A percentile compares a stretch with the other conserved stretches of the same genome.
These are phyloP conservation scores for Drosophila santomea DNA, from an alignment of 1,140 invertebrate species.

Conservation along the genomic window DNA sequence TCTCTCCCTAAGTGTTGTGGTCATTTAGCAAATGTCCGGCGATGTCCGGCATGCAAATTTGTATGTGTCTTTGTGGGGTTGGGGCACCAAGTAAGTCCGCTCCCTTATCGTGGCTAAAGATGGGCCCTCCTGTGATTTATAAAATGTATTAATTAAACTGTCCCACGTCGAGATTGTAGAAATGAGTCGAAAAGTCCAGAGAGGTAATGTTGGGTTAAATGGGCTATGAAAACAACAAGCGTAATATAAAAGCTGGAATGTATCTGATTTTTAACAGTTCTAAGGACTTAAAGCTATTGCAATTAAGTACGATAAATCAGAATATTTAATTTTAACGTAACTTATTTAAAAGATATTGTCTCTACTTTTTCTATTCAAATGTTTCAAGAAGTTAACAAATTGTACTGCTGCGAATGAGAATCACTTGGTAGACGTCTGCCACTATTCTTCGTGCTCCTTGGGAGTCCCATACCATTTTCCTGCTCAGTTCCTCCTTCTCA, in stretches of 20 bases:
- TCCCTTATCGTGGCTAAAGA: constrained; percentile 35
- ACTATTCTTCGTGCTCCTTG: background rate
- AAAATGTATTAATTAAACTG: constrained; percentile 79
- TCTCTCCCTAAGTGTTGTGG: constrained; percentile 79
- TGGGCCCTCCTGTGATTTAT: constrained; percentile 62
- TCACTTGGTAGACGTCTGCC: constrained; percentile 1
- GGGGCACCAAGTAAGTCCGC: constrained; percentile 27
- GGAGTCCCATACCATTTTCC: constrained; percentile 1
- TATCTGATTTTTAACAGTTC: too few relatives aligned
- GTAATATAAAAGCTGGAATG: background rate
- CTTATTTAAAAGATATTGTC: too few relatives aligned
- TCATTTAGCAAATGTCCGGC: constrained; percentile 79
- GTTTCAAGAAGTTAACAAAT: background rate
- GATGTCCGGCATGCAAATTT: constrained; percentile 76
- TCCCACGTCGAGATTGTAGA: constrained; percentile 22
- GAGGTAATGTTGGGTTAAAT: constrained; percentile 21
- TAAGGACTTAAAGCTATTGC: too few relatives aligned
- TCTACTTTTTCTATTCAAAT: background rate
- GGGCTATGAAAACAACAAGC: constrained; percentile 5
- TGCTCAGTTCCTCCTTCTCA: background rate
- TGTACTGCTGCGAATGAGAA: background rate
- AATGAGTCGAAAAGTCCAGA: background rate
- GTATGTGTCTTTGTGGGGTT: constrained; percentile 23
- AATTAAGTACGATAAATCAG: too few relatives aligned
- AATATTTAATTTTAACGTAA: too few relatives aligned